Evolutionary conservation across 2,113 vertebrate genomes (phyloP), one percentile per base, ranked within the genome.

Genomic region (Natator depressus): DNA sequence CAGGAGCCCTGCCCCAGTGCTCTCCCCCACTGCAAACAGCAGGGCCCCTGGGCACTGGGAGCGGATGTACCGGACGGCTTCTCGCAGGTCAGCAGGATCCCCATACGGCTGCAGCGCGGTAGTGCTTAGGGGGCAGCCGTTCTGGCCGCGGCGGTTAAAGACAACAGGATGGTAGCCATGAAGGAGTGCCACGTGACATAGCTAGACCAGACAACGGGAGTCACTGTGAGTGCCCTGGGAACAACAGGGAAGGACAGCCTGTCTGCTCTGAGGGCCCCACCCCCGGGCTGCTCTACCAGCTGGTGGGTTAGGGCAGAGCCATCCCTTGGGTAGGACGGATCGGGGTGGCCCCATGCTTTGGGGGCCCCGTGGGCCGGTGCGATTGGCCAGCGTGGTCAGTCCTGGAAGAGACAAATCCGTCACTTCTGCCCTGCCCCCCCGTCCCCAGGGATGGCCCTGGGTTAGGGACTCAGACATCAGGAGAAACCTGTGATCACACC

Each of bases 81-180:
- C 99, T 1, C 98, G 97, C 82, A 99, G 96, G 89, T 99, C 98
- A 1, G 98, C 95, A 3, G 99, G 98, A 95, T 99, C 98, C 12
- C 99, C 99, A 11, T 98, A 99, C 95, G 98, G 98, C 97, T 99
- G 99, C 85, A 99, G 98, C 84, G 98, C 98, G 57, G 98, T 85
- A 22, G 98, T 99, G 97, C 97, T 98, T 55, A 99, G 98, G 1
- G 98, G 99, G 2, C 98, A 98, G 91, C 98, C 96, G 8, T 99
- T 99, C 95, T 99, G 99, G 86, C 99, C 98, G 62, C 99, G 98
- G 17, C 99, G 98, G 96, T 97, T 97, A 96, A 99, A 99, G 85
- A 99, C 96, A 38, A 98, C 98, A 0, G 99, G 98, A 25, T 98
- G 98, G 97, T 98, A 98, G 72, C 98, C 99, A 35, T 98, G 98